Conservation (phyloP, 2,888 invertebrate genomes). For the Polia nebulosa region DNA sequence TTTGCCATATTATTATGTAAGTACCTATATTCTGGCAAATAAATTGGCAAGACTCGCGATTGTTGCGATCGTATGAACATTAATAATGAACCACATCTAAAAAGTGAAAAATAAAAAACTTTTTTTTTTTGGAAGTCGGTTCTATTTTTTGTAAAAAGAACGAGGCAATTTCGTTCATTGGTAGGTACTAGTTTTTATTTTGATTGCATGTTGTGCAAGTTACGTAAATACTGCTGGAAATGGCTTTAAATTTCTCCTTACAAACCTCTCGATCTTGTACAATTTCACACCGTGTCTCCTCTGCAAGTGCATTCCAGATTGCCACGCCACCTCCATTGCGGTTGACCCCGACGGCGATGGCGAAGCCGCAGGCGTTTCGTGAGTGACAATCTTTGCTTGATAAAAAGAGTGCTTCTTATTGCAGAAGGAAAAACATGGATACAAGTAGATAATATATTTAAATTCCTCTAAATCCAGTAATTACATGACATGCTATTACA, state of each 20-base stretch:
- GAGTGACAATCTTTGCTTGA: background rate
- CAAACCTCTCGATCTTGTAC: conserved; percentile 2
- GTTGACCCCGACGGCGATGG: conserved; percentile 1
- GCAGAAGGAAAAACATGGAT: background rate
- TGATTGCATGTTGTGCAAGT: background rate
- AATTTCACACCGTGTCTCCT: conserved; percentile 5
- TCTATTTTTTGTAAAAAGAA: too few species aligned
- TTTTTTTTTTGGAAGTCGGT: too few species aligned
- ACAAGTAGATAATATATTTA: background rate
- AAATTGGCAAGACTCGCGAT: too few species aligned
- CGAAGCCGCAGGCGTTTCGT: background rate
- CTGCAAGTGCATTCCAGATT: conserved; percentile 2
- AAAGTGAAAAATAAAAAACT: too few species aligned
- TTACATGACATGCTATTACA: too few species aligned
- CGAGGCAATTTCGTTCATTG: background rate
- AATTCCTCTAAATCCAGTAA: too few species aligned
- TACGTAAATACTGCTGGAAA: background rate
- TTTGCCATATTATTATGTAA: too few species aligned
- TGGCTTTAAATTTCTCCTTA: background rate
- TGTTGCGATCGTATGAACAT: too few species aligned
- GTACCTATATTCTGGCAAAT: too few species aligned
- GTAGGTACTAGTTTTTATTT: background rate
- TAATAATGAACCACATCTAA: too few species aligned
- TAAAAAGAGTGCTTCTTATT: background rate
- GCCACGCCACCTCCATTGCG: conserved; percentile 14